Evolutionary conservation across 2,888 invertebrate species (phyloP).

Genomic region (Lymantria monacha): DNA sequence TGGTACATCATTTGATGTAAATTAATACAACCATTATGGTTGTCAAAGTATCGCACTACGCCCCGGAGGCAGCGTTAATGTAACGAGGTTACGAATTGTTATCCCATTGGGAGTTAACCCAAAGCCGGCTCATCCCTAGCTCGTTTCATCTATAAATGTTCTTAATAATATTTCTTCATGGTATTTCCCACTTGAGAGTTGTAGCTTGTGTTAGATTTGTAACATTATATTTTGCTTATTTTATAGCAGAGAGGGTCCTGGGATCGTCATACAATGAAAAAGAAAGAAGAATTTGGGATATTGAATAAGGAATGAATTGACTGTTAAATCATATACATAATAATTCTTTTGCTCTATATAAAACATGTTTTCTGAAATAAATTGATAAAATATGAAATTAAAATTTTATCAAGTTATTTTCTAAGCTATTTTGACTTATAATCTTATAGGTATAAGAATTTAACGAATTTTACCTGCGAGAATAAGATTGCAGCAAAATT

Average conservation of each 20-base stretch:
- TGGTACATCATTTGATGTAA: conserved; percentile 30
- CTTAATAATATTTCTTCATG: conserved; percentile 45
- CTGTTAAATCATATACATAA: too few relatives aligned
- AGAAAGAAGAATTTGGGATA: too few relatives aligned
- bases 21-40: conserved; percentile 45
- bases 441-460: neutral
- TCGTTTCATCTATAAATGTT: conserved; percentile 38
- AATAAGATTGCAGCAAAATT: neutral
- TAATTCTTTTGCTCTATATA: too few relatives aligned
- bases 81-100: conserved; percentile 49
- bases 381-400: too few relatives aligned
- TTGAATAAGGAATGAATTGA: too few relatives aligned
- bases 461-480: neutral
- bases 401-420: too few relatives aligned
- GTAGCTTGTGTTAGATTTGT: conserved; percentile 21
- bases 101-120: conserved; percentile 40
- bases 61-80: conserved; percentile 36
- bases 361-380: too few relatives aligned
- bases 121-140: conserved; percentile 36
- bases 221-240: conserved; percentile 25
- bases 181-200: conserved; percentile 35
- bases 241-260: neutral
- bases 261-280: too few relatives aligned
- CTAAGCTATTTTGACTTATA: conserved; percentile 4
- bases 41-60: conserved; percentile 44